Evolutionary conservation across 2,113 vertebrate genomes (phyloP), one percentile per base, ranked within the genome.

Genomic region (Salvelinus fontinalis): DNA sequence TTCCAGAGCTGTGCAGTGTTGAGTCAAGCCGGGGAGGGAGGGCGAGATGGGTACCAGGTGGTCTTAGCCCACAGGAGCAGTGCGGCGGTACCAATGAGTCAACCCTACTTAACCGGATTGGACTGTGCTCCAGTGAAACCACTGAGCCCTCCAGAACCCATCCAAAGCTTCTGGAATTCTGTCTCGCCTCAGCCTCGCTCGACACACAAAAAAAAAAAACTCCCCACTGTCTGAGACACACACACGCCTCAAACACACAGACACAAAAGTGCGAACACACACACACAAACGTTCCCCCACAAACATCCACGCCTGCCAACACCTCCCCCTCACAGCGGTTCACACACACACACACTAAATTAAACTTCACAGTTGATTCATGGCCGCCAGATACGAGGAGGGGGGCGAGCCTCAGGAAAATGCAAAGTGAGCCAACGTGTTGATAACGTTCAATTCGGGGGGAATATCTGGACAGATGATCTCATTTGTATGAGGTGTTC

Each of bases 291-390:
- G 24, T 44, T 48, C 49, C n/a, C 67, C 26, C 4, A 22, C 64
- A 71, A 2, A 70, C 22, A 24, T 76, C 67, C 64, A 59, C 51
- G 54, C 68, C 75, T 3, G 24, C 2, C 6, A 12, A 27, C 11
- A 2, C 12, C 67, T 18, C 26, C 67, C 18, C 6, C 18, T 39
- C 29, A 31, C 27, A 18, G 18, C 7, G 7, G 16, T 59, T 3
- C 59, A 75, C 44, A 74, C 59, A 39, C 2, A 64, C 73, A 24
- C 31, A 67, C 74, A 84, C 66, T 68, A 82, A 81, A 84, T 82
- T 80, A 82, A 82, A 75, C 71, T 71, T 71, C 68, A 74, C 74
- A 67, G 76, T 80, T 75, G 67, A 80, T 76, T 77, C 68, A 20
- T 48, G 77, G 67, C 39, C 78, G 74, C 73, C 76, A 84, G 71